A percentile compares a stretch with the other conserved stretches of the same genome.
These are phyloP conservation scores for Ophion ellenae DNA, from an alignment of 2,888 invertebrate species.

Conservation along the genomic window DNA sequence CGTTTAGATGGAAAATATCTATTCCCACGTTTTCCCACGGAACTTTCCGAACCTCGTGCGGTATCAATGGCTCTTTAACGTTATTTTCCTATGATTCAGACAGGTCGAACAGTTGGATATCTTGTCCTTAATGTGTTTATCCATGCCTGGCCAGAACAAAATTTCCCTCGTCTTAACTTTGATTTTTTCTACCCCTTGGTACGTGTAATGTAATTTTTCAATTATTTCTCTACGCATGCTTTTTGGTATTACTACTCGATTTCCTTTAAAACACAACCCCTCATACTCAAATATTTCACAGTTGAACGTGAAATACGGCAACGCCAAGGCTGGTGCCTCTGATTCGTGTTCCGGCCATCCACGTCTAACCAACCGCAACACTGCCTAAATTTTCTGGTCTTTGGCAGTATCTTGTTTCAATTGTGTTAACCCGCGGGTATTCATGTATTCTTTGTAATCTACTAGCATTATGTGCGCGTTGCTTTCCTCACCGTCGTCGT, in stretches of 20 bases:
- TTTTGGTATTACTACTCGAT: slow-evolving; percentile 54
- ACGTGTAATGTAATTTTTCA: background rate
- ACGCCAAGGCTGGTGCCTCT: slow-evolving; percentile 52
- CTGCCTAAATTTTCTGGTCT: slow-evolving; percentile 65
- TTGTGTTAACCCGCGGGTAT: background rate
- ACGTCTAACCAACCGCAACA: slow-evolving; percentile 64
- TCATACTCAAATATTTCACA: slow-evolving; percentile 42
- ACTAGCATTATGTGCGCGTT: slow-evolving; percentile 53
- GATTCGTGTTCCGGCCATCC: slow-evolving; percentile 71
- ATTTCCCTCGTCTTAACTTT: slow-evolving; percentile 53
- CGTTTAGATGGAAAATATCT: too few relatives aligned
- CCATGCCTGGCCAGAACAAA: slow-evolving; percentile 64
- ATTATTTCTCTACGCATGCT: slow-evolving; percentile 51
- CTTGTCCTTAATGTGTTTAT: slow-evolving; percentile 56
- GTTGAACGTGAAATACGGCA: slow-evolving; percentile 53
- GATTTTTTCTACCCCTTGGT: slow-evolving; percentile 59
- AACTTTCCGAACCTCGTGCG: too few relatives aligned
- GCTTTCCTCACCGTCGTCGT: slow-evolving; percentile 38
- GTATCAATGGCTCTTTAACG: slow-evolving; percentile 47
- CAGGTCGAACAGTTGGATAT: slow-evolving; percentile 52
- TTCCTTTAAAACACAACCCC: slow-evolving; percentile 42
- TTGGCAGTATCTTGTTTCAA: slow-evolving; percentile 46
- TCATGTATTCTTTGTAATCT: background rate
- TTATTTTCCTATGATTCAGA: slow-evolving; percentile 36
- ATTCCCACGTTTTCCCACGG: too few relatives aligned